Evolutionary conservation across 2,113 vertebrate genomes (phyloP), one percentile per base, ranked within the genome.

Genomic region (Electrona antarctica): DNA sequence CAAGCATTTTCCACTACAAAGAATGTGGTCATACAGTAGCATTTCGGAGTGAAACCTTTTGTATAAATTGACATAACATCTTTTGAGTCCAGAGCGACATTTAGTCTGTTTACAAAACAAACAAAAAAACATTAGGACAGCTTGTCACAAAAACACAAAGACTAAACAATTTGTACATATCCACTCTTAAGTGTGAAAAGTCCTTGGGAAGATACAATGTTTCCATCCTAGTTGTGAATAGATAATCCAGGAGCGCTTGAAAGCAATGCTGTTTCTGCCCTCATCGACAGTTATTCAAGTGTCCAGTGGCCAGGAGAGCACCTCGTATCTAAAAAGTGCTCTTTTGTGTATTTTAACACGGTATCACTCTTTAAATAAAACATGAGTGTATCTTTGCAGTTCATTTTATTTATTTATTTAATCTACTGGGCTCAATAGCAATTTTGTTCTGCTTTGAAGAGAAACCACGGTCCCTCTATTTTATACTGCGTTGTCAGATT

Each of bases 301-400:
- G 33, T 41, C 33, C 33, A 41, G 33, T 41, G 33, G 41, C 41
- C 54, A 61, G 46, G 73, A 67, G 46, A 60, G 11, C 62, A 61
- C 76, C 58, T 47, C 2, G 0, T 21, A 48, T 55, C 13, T 49
- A 49, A n/a, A 7, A 15, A 48, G 59, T 48, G 15, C 14, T 49
- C 46, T 14, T 51, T 10, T 4, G 29, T 61, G 14, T 58, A 12
- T 41, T 47, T 64, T 60, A 29, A 52, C 45, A 74, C 63, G 28
- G 41, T 56, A 78, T 65, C 64, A 71, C 50, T 57, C 11, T 48
- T 21, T 71, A 65, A 83, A 74, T 77, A 69, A 83, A 74, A 80
- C 73, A 77, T 72, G 50, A 67, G n/a, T 55, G 12, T 15, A 52
- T 61, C 60, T 72, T 64, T 47, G 59, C 4, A 21, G 14, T 56